phyloP scores from a whole-genome alignment of 2,888 invertebrate genomes.

The Rutpela maculata region DNA sequence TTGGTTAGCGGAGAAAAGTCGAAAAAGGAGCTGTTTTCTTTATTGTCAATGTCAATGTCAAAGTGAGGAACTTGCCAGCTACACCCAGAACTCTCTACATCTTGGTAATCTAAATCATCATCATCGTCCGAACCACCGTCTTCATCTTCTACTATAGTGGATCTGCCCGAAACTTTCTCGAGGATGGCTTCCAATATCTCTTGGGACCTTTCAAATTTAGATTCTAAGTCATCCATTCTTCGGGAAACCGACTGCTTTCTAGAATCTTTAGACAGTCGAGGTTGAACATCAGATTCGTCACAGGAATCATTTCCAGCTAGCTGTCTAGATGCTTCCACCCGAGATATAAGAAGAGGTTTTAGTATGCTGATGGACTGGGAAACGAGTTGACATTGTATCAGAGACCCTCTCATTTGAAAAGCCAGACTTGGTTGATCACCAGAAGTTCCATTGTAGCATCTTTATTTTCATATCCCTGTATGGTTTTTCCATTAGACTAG shows the following conservation, averaged over 20 bases:
- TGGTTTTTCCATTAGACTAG: neutral
- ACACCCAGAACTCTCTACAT: no score
- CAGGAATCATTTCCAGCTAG: neutral
- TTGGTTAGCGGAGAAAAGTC: neutral
- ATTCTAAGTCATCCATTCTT: no score
- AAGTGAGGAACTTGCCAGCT: neutral
- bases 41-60: neutral
- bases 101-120: no score
- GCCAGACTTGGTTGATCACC: neutral
- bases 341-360: neutral
- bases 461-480: neutral
- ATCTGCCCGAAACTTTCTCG: no score
- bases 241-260: neutral
- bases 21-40: neutral
- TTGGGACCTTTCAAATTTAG: no score
- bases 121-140: no score
- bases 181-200: no score
- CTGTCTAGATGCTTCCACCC: neutral
- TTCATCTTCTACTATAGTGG: no score
- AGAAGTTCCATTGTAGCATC: neutral
- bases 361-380: neutral
- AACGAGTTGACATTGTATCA: neutral
- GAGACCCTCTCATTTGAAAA: neutral
- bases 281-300: neutral
- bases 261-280: neutral